Evolutionary conservation across 2,888 invertebrate species (phyloP), one percentile per base, ranked within the genome.

Genomic region (Halictus ligatus): DNA sequence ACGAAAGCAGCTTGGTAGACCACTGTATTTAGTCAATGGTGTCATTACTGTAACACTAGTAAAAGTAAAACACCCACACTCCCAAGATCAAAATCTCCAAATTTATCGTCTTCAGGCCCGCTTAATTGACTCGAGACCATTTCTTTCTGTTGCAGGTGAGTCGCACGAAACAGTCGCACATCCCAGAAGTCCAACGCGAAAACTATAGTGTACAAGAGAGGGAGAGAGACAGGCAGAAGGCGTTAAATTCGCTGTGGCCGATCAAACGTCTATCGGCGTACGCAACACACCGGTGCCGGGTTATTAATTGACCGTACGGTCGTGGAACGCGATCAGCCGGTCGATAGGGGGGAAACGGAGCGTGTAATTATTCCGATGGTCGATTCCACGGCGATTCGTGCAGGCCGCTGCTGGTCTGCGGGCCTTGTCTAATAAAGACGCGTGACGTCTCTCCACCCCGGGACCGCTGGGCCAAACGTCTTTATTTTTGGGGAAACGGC

Each of bases 281-380:
- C 29, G 86, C 54, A 83, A 87, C 64, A 87, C 64, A 43, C 50
- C 35, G 74, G 71, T 54, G 71, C 69, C 58, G 54, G 74, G 84
- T 82, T 85, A 83, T 87, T 85, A 87, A 87, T 88, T 81, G 78
- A 64, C 80, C 76, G 48, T 18, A 78, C 54, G 64, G 50, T 35
- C 48, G 21, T 81, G 50, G 76, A 75, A 60, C 71, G 85, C 80
- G 84, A 88, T 88, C 88, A 75, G 72, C 75, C 77, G 81, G 73
- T 75, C 83, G 79, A 79, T 69, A 76, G 15, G 25, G 40, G 73
- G 54, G 74, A 85, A 85, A 79, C 88, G 84, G 76, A 90, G 67
- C 89, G 79, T 84, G 82, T 87, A 90, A 90, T 90, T 89, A 90
- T 80, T 80, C 84, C 74, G 79, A 83, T 88, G 80, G 84, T 8